Evolutionary conservation across 2,113 vertebrate genomes (phyloP), one percentile per base, ranked within the genome.

Genomic region (Stomatorhinus ivindoensis): DNA sequence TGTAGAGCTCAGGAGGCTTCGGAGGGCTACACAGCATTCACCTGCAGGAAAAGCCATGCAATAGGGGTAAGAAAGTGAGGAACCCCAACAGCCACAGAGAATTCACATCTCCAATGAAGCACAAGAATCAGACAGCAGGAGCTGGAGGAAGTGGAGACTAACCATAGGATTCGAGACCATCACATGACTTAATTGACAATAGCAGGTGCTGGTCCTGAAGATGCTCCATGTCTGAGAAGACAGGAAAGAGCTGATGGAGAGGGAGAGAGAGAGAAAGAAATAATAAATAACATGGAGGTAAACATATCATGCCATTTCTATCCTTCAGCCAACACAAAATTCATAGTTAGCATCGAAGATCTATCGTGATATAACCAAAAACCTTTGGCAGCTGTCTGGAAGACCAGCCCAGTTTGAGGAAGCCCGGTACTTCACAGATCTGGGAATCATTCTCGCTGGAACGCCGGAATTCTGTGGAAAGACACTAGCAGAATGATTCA

Each of bases 91-190:
- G 6, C 15, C 69, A 53, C 85, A 51, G 31, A 35, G 13, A 88
- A n/a, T 44, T 3, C 13, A 42, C 27, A 51, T 7, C 1, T 5
- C 1, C 10, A 31, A 69, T 31, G 61, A 69, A 13, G 48, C 27
- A 55, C 19, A 13, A 19, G 11, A 87, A 21, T 19, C 15, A 53
- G 15, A 31, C 86, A 42, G 46, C 8, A 86, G n/a, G 50, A 11
- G 24, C 24, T n/a, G 83, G 31, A 0, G 0, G 82, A 53, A 4
- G 21, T n/a, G 21, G 61, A 13, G 42, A 93, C 93, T 2, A 73
- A 98, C 97, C 97, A 0, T 97, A 98, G 87, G 97, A 97, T 92
- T 98, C 97, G n/a, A 96, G 97, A 48, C 97, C 97, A 90, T 98
- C 97, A 93, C 96, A 95, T 2, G 96, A 96, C 94, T 97, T 97